These are phyloP conservation scores for Ophraella communa DNA, from an alignment of 2,888 invertebrate species.

Conservation along the genomic window DNA sequence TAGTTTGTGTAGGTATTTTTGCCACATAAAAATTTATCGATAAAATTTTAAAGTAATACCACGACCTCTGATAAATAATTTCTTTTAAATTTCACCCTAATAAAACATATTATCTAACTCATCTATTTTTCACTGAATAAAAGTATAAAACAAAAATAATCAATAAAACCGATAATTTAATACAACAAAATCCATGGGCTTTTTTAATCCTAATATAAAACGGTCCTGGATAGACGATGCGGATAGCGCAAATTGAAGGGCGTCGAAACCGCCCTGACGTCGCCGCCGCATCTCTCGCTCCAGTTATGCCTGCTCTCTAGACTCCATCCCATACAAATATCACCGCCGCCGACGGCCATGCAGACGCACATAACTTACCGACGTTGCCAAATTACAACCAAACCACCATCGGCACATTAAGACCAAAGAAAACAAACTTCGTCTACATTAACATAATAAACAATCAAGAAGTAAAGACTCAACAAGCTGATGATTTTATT, in stretches of 20 bases:
- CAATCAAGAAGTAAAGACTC: too few relatives aligned
- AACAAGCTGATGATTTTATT: too few relatives aligned
- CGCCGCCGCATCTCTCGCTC: constrained; percentile 26
- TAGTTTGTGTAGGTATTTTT: too few relatives aligned
- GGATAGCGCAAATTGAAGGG: constrained; percentile 35
- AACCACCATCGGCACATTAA: neutral
- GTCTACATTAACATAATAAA: too few relatives aligned
- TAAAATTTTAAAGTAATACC: too few relatives aligned
- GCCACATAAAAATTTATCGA: too few relatives aligned
- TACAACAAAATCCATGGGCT: neutral
- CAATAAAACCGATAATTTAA: neutral
- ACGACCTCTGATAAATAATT: too few relatives aligned
- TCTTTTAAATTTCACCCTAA: too few relatives aligned
- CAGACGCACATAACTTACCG: constrained; percentile 15
- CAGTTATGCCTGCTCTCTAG: neutral
- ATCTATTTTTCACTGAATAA: too few relatives aligned
- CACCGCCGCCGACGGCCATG: constrained; percentile 21
- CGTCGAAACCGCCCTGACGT: constrained; percentile 23
- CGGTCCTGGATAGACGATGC: constrained; percentile 26
- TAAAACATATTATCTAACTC: too few relatives aligned
- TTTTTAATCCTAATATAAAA: neutral
- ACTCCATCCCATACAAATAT: neutral
- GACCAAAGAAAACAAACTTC: neutral
- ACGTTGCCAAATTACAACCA: constrained; percentile 2
- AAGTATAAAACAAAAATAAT: too few relatives aligned